Evolutionary conservation across 2,797 vertebrate species (phyloP).

Genomic region (Sebastes dallii): DNA sequence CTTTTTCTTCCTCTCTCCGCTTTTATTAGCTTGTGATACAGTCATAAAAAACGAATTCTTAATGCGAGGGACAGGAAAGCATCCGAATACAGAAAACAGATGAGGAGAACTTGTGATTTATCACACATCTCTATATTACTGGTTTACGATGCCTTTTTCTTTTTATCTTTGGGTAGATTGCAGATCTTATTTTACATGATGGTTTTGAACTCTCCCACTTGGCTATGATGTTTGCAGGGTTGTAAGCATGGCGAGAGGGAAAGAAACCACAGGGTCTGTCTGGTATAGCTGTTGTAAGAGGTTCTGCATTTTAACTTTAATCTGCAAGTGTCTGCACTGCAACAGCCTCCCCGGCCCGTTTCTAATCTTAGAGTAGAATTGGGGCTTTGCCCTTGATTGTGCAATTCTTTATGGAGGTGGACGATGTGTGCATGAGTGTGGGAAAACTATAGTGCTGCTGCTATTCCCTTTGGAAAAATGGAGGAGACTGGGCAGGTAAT

Average conservation of each 20-base stretch:
- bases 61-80: constrained; percentile 12
- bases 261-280: constrained; percentile 2
- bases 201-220: constrained; percentile 8
- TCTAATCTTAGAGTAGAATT: constrained; percentile 36
- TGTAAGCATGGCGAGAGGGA: background rate
- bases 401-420: constrained; percentile 8
- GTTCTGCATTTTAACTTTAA: constrained; percentile 44
- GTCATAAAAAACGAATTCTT: constrained; percentile 5
- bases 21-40: constrained; percentile 23
- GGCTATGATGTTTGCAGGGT: background rate
- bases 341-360: background rate
- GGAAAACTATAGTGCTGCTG: constrained; percentile 9
- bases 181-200: background rate
- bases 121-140: background rate
- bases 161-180: background rate
- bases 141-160: background rate
- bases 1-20: background rate
- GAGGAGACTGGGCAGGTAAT: constrained; percentile 16
- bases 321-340: constrained; percentile 22
- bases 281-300: constrained; percentile 8
- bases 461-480: constrained; percentile 14
- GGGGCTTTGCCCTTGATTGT: constrained; percentile 41
- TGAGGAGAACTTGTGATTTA: constrained; percentile 6
- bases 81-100: background rate
- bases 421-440: constrained; percentile 4